Base-by-base conservation (phyloP, 2,113 vertebrate genomes). In the Neofelis nebulosa region DNA sequence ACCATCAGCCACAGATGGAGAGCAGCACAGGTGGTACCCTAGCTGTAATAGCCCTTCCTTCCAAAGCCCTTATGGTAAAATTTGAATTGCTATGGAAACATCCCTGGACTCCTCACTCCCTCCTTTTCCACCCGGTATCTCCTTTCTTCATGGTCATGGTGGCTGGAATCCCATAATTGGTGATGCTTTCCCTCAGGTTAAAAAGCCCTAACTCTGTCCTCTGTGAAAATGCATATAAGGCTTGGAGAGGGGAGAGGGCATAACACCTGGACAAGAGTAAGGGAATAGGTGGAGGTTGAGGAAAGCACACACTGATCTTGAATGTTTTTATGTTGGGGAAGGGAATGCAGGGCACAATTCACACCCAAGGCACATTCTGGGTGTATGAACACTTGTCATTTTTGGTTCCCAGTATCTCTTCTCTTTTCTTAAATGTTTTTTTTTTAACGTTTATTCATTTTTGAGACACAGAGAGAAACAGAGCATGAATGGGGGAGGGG, bases 41-140 rank as follows among this genome's bases (percentile, higher is more conserved):
- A 12, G 25, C 29, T 33, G 7, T 25, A 9, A 41, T 5, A 38
- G 31, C 2, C 23, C 33, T 76, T 50, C 65, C 31, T 74, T 29
- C n/a, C 85, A 79, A 45, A 68, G 23, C 48, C 23, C 45, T 78
- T 2, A 1, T 31, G 45, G 52, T 52, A 16, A 71, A 21, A 55
- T 76, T 4, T 45, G 12, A 80, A 84, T 89, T 85, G 33, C 86
- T 66, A 45, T 68, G 50, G 68, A 71, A 97, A 78, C 48, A 61
- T 25, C 48, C 11, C 78, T 52, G 16, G 29, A 33, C 74, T 78
- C 41, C 74, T 76, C 73, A 45, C 25, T 65, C 38, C 15, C 27
- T 27, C 7, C 27, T 14, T 27, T 9, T 2, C 33, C 48, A 1
- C 27, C 25, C 55, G 61, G n/a, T 0, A 31, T 73, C 55, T 48